phyloP scores from a whole-genome alignment of 2,888 invertebrate species.

The Drosophila eohydei region DNA sequence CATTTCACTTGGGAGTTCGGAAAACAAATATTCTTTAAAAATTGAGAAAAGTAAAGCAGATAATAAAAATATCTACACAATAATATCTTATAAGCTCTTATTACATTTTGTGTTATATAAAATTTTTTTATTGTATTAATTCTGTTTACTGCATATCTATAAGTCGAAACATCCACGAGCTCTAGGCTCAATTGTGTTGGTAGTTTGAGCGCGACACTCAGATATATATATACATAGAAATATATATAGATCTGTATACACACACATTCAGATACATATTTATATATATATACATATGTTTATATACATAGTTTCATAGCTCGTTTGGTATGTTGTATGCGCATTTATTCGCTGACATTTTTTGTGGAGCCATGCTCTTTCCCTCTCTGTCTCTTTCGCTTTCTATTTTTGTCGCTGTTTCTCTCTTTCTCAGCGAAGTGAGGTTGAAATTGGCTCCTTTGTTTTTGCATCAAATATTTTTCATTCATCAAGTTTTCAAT shows the following conservation, averaged over 20 bases:
- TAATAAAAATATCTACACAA: too few species aligned
- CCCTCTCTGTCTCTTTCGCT: neutral
- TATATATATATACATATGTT: neutral
- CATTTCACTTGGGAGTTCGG: too few species aligned
- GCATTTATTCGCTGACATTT: conserved; percentile 60
- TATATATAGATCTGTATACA: too few species aligned
- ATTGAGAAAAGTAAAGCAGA: too few species aligned
- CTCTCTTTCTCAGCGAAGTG: neutral
- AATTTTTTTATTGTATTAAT: neutral
- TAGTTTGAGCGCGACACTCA: conserved; percentile 1
- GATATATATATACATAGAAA: neutral
- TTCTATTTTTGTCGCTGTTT: neutral
- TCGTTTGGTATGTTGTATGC: conserved; percentile 37
- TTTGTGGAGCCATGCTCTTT: conserved; percentile 19
- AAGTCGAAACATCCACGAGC: neutral
- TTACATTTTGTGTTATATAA: too few species aligned
- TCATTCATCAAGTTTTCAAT: conserved; percentile 83
- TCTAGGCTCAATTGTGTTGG: neutral
- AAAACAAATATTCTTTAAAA: too few species aligned
- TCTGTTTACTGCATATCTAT: neutral
- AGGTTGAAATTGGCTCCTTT: conserved; percentile 67
- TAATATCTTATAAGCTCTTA: too few species aligned
- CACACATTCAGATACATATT: neutral
- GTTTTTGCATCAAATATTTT: conserved; percentile 82
- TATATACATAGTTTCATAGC: neutral